Base-by-base conservation (phyloP, 1,140 invertebrate genomes). In the Papilio polytes region DNA sequence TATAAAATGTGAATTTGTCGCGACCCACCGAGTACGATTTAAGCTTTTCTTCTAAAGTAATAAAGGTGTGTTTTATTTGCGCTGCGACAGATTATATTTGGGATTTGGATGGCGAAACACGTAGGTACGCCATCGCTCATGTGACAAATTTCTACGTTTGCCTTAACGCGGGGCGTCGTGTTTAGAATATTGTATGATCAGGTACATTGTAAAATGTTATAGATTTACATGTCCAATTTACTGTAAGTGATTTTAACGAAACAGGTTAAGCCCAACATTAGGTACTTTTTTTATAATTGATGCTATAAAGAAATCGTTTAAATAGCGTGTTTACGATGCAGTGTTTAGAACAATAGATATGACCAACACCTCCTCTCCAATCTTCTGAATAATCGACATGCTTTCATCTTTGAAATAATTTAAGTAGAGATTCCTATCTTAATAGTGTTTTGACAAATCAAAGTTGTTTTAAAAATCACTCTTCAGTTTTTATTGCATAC, bases 111-210 rank as follows among this genome's bases (percentile, higher is more conserved):
- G 88, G 83, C 89, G 90, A 90, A 93, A 94, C 94, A 95, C 94
- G 94, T 95, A 94, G 92, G 91, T 93, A 92, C 91, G 90, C 94
- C 94, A 95, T 95, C 94, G 94, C 92, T 95, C 94, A 95, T 94
- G 92, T 95, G 92, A 95, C 92, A 95, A 95, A 95, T 95, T 95
- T 94, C 90, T 93, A 91, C 94, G 92, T 94, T 95, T 95, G 91
- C 94, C 91, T 94, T 94, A 94, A 94, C 94, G 92, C 87, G 89
- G 87, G 85, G 79, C 85, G 82, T 85, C 94, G 92, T 95, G 94
- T 92, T 94, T 94, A 93, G 93, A 94, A 95, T 95, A 95, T 94
- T 91, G 90, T 90, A 93, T 93, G 84, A 90, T 84, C 86, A 84
- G 86, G 86, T 82, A 87, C 85, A 88, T 80, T 77, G 85, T 85